phyloP scores from a whole-genome alignment of 2,888 invertebrate species.

The Pherbina coryleti region DNA sequence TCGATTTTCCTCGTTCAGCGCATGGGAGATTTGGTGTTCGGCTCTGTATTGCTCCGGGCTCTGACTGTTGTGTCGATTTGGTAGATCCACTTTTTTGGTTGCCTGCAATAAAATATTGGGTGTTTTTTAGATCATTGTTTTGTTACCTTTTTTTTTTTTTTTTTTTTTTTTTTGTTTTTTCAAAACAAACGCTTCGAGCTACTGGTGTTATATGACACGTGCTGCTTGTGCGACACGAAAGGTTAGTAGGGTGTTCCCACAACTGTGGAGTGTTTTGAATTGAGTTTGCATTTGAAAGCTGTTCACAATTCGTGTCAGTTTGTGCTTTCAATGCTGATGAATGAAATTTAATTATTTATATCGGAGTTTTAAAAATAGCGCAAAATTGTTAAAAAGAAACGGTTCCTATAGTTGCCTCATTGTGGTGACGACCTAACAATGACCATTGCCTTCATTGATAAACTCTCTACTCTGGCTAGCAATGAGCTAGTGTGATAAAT shows the following conservation, averaged over 20 bases:
- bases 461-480: neutral
- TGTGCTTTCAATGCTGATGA: too few relatives aligned
- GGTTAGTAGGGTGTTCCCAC: too few relatives aligned
- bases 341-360: too few relatives aligned
- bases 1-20: slow-evolving; percentile 51
- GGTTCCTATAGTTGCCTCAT: too few relatives aligned
- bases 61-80: slow-evolving; percentile 54
- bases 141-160: neutral
- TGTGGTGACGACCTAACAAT: too few relatives aligned
- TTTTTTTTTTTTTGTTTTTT: too few relatives aligned
- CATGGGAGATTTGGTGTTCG: slow-evolving; percentile 39
- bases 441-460: neutral
- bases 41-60: slow-evolving; percentile 27
- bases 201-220: neutral
- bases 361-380: too few relatives aligned
- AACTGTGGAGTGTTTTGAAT: neutral
- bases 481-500: neutral
- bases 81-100: slow-evolving; percentile 56
- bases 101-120: slow-evolving; percentile 50
- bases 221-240: neutral
- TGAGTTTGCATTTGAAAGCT: neutral
- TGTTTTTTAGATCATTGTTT: neutral
- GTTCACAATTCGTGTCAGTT: neutral
- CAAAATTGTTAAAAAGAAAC: too few relatives aligned
- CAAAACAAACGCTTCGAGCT: neutral